Evolutionary conservation across 2,797 vertebrate species (phyloP).

Genomic region (Peromyscus eremicus): DNA sequence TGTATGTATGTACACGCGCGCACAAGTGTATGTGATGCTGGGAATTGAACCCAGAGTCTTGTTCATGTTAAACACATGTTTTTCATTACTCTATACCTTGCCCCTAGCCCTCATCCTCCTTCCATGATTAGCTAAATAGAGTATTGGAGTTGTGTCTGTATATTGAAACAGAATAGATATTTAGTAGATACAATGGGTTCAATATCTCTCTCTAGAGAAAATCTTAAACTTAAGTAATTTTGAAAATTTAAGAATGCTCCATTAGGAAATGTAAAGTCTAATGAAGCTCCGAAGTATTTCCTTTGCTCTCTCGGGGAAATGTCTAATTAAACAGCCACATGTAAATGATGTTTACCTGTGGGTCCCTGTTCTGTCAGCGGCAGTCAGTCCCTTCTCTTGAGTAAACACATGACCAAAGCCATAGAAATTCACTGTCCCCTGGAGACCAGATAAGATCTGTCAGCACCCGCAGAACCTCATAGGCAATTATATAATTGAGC

Average conservation of each 20-base stretch:
- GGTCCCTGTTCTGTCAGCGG: slow-evolving; percentile 60
- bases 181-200: slow-evolving; percentile 49
- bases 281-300: slow-evolving; percentile 69
- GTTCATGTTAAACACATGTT: background rate
- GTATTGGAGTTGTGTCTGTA: slow-evolving; percentile 41
- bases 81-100: background rate
- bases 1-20: background rate
- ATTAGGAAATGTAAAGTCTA: slow-evolving; percentile 53
- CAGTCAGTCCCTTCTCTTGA: slow-evolving; percentile 75
- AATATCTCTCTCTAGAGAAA: slow-evolving; percentile 52
- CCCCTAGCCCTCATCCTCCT: background rate
- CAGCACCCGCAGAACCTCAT: slow-evolving; percentile 42
- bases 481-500: slow-evolving; percentile 77
- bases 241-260: slow-evolving; percentile 73
- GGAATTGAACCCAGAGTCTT: background rate
- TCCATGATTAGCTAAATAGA: slow-evolving; percentile 27
- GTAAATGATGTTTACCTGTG: slow-evolving; percentile 75
- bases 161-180: slow-evolving; percentile 23
- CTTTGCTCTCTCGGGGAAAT: slow-evolving; percentile 78
- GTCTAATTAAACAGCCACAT: slow-evolving; percentile 73
- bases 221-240: slow-evolving; percentile 68
- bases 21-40: accelerated
- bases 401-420: slow-evolving; percentile 72
- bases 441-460: slow-evolving; percentile 57
- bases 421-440: slow-evolving; percentile 49